Percentiles rank a stretch among this genome's conserved stretches.
Evolutionary conservation across 2,888 invertebrate species (phyloP).

Genomic region (Hedychridium roseum): DNA sequence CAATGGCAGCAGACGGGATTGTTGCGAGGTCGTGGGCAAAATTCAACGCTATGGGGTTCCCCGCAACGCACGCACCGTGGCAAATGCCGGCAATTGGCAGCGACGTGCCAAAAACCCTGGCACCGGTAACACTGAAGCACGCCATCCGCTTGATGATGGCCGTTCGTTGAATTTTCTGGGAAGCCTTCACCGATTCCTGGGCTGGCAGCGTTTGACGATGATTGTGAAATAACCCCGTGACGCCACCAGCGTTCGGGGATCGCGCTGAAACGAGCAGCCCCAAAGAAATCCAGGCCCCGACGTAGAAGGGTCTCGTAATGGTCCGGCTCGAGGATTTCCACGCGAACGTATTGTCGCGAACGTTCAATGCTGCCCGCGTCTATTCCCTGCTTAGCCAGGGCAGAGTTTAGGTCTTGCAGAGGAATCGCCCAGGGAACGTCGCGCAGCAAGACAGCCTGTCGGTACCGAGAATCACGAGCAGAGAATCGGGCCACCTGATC

Average conservation of each 20-base stretch:
- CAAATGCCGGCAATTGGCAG: constrained; percentile 64
- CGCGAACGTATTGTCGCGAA: constrained; percentile 60
- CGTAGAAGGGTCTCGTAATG: constrained; percentile 63
- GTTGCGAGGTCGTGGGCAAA: constrained; percentile 64
- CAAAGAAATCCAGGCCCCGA: constrained; percentile 66
- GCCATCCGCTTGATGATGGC: constrained; percentile 55
- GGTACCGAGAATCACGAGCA: constrained; percentile 59
- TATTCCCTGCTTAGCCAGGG: constrained; percentile 63
- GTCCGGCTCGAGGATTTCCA: constrained; percentile 62
- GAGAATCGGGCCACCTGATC: constrained; percentile 61
- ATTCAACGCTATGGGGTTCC: constrained; percentile 65
- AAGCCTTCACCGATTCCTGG: constrained; percentile 6
- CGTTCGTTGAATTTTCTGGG: too few relatives aligned
- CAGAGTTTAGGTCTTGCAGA: constrained; percentile 63
- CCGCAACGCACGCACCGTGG: constrained; percentile 67
- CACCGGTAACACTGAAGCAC: constrained; percentile 67
- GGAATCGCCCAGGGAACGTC: constrained; percentile 67
- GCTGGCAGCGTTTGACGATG: constrained; percentile 9
- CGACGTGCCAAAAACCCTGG: constrained; percentile 68
- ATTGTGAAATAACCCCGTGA: constrained; percentile 6
- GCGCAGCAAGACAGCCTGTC: constrained; percentile 61
- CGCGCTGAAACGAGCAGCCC: constrained; percentile 62
- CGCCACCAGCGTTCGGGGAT: constrained; percentile 61
- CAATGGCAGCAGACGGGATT: constrained; percentile 67
- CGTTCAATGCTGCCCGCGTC: constrained; percentile 60